phyloP scores from a whole-genome alignment of 2,113 vertebrate genomes.

The Odocoileus hemionus region DNA sequence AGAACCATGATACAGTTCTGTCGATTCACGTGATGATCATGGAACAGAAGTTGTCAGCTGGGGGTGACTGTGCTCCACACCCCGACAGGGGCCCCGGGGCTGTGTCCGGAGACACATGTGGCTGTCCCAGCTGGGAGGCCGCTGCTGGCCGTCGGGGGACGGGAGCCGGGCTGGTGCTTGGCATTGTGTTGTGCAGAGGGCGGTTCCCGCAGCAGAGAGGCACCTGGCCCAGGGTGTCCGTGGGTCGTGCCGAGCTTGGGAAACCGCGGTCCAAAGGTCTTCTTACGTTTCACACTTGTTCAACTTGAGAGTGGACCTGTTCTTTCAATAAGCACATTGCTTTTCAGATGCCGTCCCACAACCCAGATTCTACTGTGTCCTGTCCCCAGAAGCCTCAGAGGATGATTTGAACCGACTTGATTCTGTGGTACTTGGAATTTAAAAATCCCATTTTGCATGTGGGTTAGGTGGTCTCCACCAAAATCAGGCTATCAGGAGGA shows the following conservation, averaged over 20 bases:
- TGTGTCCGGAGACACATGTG: neutral
- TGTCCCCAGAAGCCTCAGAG: constrained; percentile 94
- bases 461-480: neutral
- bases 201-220: neutral
- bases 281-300: neutral
- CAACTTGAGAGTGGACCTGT: neutral
- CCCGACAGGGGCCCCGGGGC: neutral
- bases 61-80: neutral
- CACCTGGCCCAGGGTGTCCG: neutral
- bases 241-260: neutral
- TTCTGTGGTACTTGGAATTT: constrained; percentile 80
- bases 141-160: neutral
- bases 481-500: neutral
- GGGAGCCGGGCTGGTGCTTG: neutral
- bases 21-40: neutral
- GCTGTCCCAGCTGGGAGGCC: neutral
- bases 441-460: neutral
- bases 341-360: constrained; percentile 88
- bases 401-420: constrained; percentile 94
- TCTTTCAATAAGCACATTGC: neutral
- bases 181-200: neutral
- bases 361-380: constrained; percentile 96
- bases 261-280: neutral
- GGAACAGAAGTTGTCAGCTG: neutral
- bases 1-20: neutral